These are phyloP conservation scores for Drosophila subpulchrella DNA, from an alignment of 1,140 invertebrate species.

Conservation along the genomic window DNA sequence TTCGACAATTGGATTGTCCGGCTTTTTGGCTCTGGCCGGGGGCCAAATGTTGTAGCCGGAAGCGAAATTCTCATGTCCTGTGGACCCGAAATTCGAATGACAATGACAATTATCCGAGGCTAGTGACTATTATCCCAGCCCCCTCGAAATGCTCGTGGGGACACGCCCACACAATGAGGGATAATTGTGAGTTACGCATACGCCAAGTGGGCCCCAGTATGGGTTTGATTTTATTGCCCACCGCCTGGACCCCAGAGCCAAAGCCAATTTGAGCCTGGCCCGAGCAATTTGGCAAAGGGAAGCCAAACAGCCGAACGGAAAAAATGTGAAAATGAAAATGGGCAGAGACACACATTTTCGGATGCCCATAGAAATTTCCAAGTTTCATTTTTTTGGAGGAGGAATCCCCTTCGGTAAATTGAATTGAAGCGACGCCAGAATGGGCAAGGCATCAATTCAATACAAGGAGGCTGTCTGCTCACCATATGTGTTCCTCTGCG, in stretches of 20 bases:
- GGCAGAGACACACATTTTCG: constrained; percentile 38
- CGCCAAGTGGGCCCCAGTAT: constrained; percentile 59
- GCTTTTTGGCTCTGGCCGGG: constrained; percentile 4
- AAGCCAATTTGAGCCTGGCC: constrained; percentile 66
- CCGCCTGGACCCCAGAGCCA: constrained; percentile 23
- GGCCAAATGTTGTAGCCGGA: constrained; percentile 24
- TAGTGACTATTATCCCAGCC: constrained; percentile 37
- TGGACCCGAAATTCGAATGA: constrained; percentile 48
- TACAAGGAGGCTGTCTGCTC: constrained; percentile 25
- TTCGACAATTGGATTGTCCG: constrained; percentile 50
- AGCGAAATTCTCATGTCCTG: constrained; percentile 23
- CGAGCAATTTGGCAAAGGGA: constrained; percentile 57
- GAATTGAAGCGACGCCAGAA: constrained; percentile 44
- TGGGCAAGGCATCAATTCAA: constrained; percentile 46
- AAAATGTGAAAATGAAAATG: constrained; percentile 44
- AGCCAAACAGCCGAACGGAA: constrained; percentile 48
- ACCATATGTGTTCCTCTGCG: constrained; percentile 50
- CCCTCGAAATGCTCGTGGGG: constrained; percentile 2
- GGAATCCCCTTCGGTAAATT: constrained; percentile 42
- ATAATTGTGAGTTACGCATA: constrained; percentile 81
- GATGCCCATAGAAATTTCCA: constrained; percentile 48
- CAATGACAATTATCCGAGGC: constrained; percentile 73
- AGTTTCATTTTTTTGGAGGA: constrained; percentile 21
- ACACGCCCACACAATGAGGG: constrained; percentile 69
- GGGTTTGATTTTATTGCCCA: constrained; percentile 72